Evolutionary conservation across 2,888 invertebrate genomes (phyloP).

Genomic region (Blomia tropicalis): DNA sequence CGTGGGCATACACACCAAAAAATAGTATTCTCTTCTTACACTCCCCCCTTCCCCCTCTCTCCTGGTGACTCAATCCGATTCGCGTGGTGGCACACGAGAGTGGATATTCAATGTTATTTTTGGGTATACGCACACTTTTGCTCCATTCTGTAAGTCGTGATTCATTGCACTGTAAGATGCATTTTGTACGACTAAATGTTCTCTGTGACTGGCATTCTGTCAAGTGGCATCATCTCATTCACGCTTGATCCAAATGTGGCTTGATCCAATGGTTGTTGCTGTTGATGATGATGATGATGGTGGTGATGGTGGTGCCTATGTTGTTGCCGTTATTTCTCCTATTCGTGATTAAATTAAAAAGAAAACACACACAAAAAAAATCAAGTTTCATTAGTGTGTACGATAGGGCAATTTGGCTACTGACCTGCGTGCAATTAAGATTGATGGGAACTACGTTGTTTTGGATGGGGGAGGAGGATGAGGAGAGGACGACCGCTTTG

Average conservation of each 20-base stretch:
- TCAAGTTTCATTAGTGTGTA: too few relatives aligned
- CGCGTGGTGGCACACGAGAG: too few relatives aligned
- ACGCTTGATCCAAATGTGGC: background rate
- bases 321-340: background rate
- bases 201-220: too few relatives aligned
- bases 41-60: too few relatives aligned
- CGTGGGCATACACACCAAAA: too few relatives aligned
- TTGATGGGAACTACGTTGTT: background rate
- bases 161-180: background rate
- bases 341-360: background rate
- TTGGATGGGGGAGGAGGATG: too few relatives aligned
- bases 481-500: too few relatives aligned
- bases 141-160: background rate
- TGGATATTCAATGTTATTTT: background rate
- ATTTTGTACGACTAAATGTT: too few relatives aligned
- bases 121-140: background rate
- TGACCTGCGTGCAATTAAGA: slow-evolving; percentile 11
- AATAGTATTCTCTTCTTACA: too few relatives aligned
- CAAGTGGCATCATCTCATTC: background rate
- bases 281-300: background rate
- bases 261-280: background rate
- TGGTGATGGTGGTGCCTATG: background rate
- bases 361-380: too few relatives aligned
- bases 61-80: too few relatives aligned
- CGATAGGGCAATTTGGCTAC: slow-evolving; percentile 6